Base-by-base conservation (phyloP, 92 coral and sea anemone species). In the Ricordea florida region DNA sequence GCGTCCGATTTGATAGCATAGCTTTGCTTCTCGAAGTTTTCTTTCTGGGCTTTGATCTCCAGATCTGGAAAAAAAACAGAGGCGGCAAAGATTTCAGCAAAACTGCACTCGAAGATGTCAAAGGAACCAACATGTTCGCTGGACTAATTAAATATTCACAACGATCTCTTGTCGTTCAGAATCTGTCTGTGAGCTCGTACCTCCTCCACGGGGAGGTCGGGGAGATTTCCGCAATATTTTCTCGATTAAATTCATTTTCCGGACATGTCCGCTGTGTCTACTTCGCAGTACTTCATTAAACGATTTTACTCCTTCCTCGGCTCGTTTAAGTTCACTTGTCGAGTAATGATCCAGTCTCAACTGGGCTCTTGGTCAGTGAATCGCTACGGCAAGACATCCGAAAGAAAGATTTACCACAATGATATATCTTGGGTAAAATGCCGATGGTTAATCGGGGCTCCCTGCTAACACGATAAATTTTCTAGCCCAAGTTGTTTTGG, bases 1-100 rank as follows among this genome's bases (percentile, higher is more conserved):
- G 92, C 80, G 6, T 84, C 88, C 28, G 74, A 66, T 21, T 84
- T 84, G 68, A 91, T 63, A 0, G 83, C 80, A 33, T 65, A 51
- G 8, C 76, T 66, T 76, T 91, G 82, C 71, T 76, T 83, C 46
- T 91, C 97, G 52, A 83, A 91, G 48, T 43, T 74, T 11, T 91
- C 93, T 38, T 80, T 87, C 63, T 88, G 97, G 5, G 85, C 50
- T 33, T 91, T 84, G 22, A 83, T 87, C 28, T 91, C 97, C 53
- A 91, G 66, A 27, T 91, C 97, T 91, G 72, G 4, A 56, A 66
- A 45, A 42, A 55, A 51, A 70, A 25, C 4, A 7, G 55, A 52
- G n/a, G n/a, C n/a, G n/a, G n/a, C n/a, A n/a, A n/a, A n/a, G n/a
- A n/a, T 36, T 6, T 29, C 22, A 28, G 27, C 3, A 18, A 70